These are phyloP conservation scores for Ichneumoninae sp. DNA, from an alignment of 2,888 invertebrate species.

Conservation along the genomic window DNA sequence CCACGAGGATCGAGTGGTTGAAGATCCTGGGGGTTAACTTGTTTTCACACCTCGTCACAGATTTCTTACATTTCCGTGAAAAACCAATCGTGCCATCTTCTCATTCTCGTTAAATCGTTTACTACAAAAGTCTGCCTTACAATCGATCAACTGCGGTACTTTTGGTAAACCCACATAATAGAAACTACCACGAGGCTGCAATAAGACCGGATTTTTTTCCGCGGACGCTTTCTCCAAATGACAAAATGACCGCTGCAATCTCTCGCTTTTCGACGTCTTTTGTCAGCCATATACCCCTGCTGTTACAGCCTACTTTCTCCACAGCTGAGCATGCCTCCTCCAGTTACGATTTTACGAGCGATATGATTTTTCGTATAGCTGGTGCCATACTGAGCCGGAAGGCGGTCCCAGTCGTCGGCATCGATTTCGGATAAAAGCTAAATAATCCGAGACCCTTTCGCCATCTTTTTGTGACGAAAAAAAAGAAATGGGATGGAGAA, in stretches of 20 bases:
- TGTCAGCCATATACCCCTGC: slow-evolving; percentile 37
- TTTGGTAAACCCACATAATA: too few relatives aligned
- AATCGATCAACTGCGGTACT: too few relatives aligned
- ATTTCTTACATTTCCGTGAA: slow-evolving; percentile 18
- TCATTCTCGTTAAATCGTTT: too few relatives aligned
- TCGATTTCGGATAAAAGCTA: slow-evolving; percentile 79
- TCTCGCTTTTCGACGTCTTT: slow-evolving; percentile 17
- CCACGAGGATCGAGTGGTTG: background rate
- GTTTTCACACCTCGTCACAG: slow-evolving; percentile 8
- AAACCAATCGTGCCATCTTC: background rate
- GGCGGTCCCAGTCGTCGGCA: slow-evolving; percentile 56
- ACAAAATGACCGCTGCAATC: slow-evolving; percentile 9
- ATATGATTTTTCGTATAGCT: background rate
- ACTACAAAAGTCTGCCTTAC: too few relatives aligned
- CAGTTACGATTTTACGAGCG: slow-evolving; percentile 1
- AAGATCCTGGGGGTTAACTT: background rate
- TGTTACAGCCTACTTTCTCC: background rate
- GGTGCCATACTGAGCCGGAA: slow-evolving; percentile 4
- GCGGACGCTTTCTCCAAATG: slow-evolving; percentile 30
- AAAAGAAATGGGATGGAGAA: slow-evolving; percentile 35
- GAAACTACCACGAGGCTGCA: too few relatives aligned
- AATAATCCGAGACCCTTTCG: slow-evolving; percentile 71
- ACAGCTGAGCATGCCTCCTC: slow-evolving; percentile 1
- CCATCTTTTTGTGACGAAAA: slow-evolving; percentile 36
- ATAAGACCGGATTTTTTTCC: too few relatives aligned